Base-by-base conservation (phyloP, 2,797 vertebrate species). In the Anas acuta region DNA sequence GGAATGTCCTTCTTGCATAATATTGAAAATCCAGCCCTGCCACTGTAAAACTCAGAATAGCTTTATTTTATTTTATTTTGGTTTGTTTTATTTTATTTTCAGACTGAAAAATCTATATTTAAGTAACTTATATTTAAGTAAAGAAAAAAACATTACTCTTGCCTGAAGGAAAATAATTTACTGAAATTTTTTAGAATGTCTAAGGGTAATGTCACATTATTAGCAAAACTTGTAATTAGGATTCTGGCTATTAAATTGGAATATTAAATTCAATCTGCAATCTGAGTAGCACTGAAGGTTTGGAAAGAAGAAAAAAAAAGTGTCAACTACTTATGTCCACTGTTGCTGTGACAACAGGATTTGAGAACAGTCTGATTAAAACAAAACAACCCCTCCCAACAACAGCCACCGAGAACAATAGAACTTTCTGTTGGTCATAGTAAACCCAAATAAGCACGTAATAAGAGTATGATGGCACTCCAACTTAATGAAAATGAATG, bases 341-440 rank as follows among this genome's bases (percentile, higher is more conserved):
- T 84, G 95, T 97, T 96, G 93, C 96, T 97, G 91, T 97, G 97
- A 97, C 96, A 97, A 97, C 95, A 93, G 71, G 71, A 89, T 60
- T 71, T 91, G 64, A 94, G 79, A 95, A 93, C 67, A 91, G 37
- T 76, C 90, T 87, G 84, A 91, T 89, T 85, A 87, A 95, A 91
- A 82, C 67, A 93, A 87, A 94, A 83, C 76, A 79, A 53, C 25
- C 28, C 79, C 19, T 88, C 62, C 77, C 32, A 11, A 92, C 91
- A 96, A 93, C 86, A 95, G 49, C 77, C 7, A 8, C 33, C 19
- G 72, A 88, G 79, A 8, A 23, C 78, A 92, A 56, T 33, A 88
- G 51, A 87, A 76, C 56, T 62, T 76, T 75, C 41, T 84, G 47
- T 53, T 70, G 33, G 35, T 47, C 77, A 37, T 57, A 23, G 35